These are phyloP conservation scores for Petaurus breviceps DNA, from an alignment of 2,113 vertebrate genomes.

Conservation along the genomic window DNA sequence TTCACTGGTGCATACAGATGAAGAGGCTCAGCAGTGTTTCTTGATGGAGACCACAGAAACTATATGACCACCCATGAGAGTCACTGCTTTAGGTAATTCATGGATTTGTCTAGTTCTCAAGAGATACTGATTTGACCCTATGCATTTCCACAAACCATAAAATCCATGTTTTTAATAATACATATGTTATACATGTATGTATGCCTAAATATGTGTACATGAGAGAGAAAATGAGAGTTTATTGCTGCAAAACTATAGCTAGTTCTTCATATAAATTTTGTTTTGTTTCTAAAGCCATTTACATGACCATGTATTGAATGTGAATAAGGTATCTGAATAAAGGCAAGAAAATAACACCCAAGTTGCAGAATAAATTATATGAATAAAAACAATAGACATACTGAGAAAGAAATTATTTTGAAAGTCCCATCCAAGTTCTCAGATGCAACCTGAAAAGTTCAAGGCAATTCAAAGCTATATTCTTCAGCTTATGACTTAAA, in stretches of 20 bases:
- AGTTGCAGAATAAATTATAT: not conserved
- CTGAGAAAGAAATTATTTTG: not conserved
- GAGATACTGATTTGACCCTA: slow-evolving; percentile 19
- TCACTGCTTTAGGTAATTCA: not conserved
- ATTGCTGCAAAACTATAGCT: not conserved
- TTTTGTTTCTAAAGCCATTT: slow-evolving; percentile 27
- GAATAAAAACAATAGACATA: not conserved
- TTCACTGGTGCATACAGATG: slow-evolving; percentile 75
- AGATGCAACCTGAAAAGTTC: not conserved
- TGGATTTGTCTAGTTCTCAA: slow-evolving; percentile 15
- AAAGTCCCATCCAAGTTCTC: not conserved
- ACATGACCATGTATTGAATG: not conserved
- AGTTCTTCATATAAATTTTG: not conserved
- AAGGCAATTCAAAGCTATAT: not conserved
- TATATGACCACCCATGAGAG: slow-evolving; percentile 29
- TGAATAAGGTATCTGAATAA: slow-evolving; percentile 17
- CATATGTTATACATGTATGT: not conserved
- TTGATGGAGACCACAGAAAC: slow-evolving; percentile 67
- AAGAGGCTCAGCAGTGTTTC: slow-evolving; percentile 58
- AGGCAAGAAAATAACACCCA: slow-evolving; percentile 8
- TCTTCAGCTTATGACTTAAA: not conserved
- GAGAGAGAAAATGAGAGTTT: not conserved
- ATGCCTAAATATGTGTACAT: not conserved
- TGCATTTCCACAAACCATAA: not conserved
- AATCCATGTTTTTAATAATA: not conserved